Percentiles rank a stretch among this genome's conserved stretches.
Evolutionary conservation across 2,113 vertebrate genomes (phyloP).

Genomic region (Enhydra lutris): DNA sequence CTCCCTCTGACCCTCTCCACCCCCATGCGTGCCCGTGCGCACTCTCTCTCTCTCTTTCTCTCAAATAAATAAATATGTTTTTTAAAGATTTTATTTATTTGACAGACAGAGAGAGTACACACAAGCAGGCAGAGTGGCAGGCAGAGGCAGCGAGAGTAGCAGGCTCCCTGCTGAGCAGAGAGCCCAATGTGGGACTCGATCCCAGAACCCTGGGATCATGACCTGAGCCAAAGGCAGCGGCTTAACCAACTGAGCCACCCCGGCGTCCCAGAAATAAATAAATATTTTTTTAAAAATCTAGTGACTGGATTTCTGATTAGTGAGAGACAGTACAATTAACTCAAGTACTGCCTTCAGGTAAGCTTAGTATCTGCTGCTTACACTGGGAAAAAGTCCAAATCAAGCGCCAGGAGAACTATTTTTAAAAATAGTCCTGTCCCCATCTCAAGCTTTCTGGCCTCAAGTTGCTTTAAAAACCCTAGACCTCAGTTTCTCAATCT

Average conservation of each 20-base stretch:
- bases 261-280: not conserved
- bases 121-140: too few relatives aligned
- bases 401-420: not conserved
- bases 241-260: too few relatives aligned
- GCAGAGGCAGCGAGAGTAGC: too few relatives aligned
- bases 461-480: not conserved
- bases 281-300: not conserved
- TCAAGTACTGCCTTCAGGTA: not conserved
- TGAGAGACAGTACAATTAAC: accelerated
- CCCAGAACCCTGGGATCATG: too few relatives aligned
- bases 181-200: too few relatives aligned
- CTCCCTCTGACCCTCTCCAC: not conserved
- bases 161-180: too few relatives aligned
- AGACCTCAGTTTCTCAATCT: not conserved
- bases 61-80: not conserved
- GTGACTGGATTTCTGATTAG: too few relatives aligned
- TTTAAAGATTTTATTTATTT: too few relatives aligned
- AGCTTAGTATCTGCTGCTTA: not conserved
- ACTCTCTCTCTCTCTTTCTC: not conserved
- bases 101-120: too few relatives aligned
- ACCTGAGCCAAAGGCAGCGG: too few relatives aligned
- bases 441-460: not conserved
- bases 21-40: not conserved
- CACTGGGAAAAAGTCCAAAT: not conserved
- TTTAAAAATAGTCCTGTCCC: not conserved